These are phyloP conservation scores for Panopea generosa DNA, from an alignment of 2,888 invertebrate genomes.

Conservation along the genomic window DNA sequence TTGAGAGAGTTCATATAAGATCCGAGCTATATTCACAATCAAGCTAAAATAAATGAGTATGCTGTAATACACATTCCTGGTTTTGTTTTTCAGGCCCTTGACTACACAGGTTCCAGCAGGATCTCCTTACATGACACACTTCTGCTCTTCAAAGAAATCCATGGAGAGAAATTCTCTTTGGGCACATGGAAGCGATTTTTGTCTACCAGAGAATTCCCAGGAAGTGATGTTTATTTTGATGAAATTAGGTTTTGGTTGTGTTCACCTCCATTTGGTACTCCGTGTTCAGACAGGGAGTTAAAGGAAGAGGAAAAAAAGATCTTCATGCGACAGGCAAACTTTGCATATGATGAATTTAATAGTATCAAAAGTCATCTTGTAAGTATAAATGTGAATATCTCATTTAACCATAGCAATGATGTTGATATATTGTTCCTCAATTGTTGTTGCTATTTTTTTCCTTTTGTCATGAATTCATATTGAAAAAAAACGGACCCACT, in stretches of 20 bases:
- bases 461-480: too few species aligned
- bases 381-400: constrained; percentile 6
- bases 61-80: too few species aligned
- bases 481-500: too few species aligned
- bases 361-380: constrained; percentile 17
- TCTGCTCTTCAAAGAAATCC: constrained; percentile 78
- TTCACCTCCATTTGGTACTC: constrained; percentile 66
- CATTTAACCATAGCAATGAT: background rate
- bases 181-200: constrained; percentile 78
- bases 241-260: constrained; percentile 79
- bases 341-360: constrained; percentile 49
- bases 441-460: too few species aligned
- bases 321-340: constrained; percentile 51
- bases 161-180: constrained; percentile 79
- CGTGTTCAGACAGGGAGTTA: constrained; percentile 66
- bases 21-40: too few species aligned
- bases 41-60: too few species aligned
- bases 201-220: constrained; percentile 64
- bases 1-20: too few species aligned
- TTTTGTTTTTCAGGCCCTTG: constrained; percentile 60
- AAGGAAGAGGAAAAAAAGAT: constrained; percentile 68
- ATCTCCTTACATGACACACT: constrained; percentile 78
- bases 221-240: constrained; percentile 78
- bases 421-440: too few species aligned
- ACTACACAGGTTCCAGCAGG: constrained; percentile 65